Percentiles rank a stretch among this genome's conserved stretches.
Conservation (phyloP, 2,888 invertebrate species). For the Volucella zonaria region DNA sequence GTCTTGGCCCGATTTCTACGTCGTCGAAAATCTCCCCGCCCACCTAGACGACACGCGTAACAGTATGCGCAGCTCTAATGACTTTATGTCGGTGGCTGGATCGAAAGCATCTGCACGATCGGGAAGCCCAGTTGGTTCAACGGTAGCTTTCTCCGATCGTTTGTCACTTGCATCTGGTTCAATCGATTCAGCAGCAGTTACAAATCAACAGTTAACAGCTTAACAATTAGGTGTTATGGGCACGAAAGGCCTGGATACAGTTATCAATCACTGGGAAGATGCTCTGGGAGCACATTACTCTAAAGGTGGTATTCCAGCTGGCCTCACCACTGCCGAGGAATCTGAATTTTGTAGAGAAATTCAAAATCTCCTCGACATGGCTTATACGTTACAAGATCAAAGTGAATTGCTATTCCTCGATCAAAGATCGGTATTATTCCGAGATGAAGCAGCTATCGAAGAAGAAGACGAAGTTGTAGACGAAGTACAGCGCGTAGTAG, state of each 20-base stretch:
- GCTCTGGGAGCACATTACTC: conserved; percentile 91
- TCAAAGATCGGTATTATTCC: conserved; percentile 93
- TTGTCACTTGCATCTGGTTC: conserved; percentile 88
- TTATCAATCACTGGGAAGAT: conserved; percentile 97
- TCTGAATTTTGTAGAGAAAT: conserved; percentile 92
- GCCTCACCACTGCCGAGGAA: conserved; percentile 92
- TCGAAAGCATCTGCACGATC: conserved; percentile 86
- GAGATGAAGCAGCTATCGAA: conserved; percentile 88
- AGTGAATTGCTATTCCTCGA: conserved; percentile 94
- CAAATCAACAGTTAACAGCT: conserved; percentile 87
- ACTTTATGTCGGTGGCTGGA: conserved; percentile 86
- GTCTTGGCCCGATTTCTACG: conserved; percentile 91
- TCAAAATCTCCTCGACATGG: conserved; percentile 91
- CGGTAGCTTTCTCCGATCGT: conserved; percentile 86
- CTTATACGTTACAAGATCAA: conserved; percentile 92
- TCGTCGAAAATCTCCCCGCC: conserved; percentile 87
- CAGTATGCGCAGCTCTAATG: conserved; percentile 88
- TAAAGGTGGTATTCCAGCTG: conserved; percentile 83
- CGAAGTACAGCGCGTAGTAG: conserved; percentile 75
- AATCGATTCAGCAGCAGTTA: conserved; percentile 83
- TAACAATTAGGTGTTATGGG: conserved; percentile 96
- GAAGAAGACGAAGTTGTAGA: conserved; percentile 79
- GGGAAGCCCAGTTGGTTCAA: conserved; percentile 85
- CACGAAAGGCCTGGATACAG: conserved; percentile 95
- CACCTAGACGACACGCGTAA: conserved; percentile 84